Conservation (phyloP, 1,140 invertebrate genomes). For the Psilanteris sp. region DNA sequence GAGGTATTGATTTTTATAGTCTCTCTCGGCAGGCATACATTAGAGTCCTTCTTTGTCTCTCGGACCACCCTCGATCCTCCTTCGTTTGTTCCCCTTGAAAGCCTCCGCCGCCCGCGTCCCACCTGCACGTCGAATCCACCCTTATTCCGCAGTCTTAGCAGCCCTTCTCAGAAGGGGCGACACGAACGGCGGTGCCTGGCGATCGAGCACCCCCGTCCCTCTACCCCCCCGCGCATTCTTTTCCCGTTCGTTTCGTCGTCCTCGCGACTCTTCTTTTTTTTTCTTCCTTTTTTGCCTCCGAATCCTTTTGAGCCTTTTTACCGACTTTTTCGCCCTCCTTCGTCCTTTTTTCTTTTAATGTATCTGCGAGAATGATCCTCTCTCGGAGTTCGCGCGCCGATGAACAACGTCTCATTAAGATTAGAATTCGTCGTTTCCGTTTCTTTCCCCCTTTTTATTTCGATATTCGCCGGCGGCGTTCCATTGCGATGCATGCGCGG, state of each 20-base stretch:
- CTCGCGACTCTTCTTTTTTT: constrained; percentile 41
- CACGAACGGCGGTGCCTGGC: constrained; percentile 75
- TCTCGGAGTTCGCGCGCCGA: constrained; percentile 51
- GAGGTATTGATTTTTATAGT: constrained; percentile 81
- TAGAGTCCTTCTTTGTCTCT: constrained; percentile 72
- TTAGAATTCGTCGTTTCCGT: constrained; percentile 52
- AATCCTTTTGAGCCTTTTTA: constrained; percentile 19
- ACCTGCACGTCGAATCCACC: constrained; percentile 64
- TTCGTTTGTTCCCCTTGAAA: constrained; percentile 58
- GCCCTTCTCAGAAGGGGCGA: constrained; percentile 69
- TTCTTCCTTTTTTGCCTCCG: too few relatives aligned
- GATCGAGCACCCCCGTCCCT: constrained; percentile 68
- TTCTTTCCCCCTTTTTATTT: constrained; percentile 16
- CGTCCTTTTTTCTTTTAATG: constrained; percentile 42
- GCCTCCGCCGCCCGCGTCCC: constrained; percentile 52
- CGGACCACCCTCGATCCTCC: constrained; percentile 61
- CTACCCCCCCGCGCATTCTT: constrained; percentile 41
- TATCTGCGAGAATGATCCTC: constrained; percentile 54
- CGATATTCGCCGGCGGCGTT: not conserved
- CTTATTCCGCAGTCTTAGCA: constrained; percentile 66
- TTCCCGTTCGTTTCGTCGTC: constrained; percentile 26
- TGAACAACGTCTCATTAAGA: constrained; percentile 65
- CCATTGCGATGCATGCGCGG: constrained; percentile 18
- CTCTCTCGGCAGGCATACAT: constrained; percentile 79
- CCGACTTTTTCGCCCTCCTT: constrained; percentile 33